Evolutionary conservation across 2,888 invertebrate genomes (phyloP).

Genomic region (Schizaphis graminum): DNA sequence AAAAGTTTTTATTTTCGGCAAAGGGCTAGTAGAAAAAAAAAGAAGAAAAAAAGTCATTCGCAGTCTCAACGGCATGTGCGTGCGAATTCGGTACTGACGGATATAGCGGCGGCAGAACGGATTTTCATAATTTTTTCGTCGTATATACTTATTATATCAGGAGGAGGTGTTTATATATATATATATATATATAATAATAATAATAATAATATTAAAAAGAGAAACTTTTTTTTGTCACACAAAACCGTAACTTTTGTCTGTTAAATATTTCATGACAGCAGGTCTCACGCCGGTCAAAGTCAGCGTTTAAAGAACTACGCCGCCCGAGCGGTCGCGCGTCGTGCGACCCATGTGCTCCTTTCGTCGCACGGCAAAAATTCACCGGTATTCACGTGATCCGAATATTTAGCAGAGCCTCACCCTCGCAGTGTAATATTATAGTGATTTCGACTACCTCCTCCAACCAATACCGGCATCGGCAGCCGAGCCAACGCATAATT

Average conservation of each 20-base stretch:
- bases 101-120: not conserved
- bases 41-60: conserved; percentile 38
- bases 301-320: not conserved
- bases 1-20: conserved; percentile 62
- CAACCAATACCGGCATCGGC: not conserved
- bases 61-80: conserved; percentile 31
- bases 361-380: conserved; percentile 30
- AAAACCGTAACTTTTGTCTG: conserved; percentile 63
- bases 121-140: conserved; percentile 63
- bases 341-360: not conserved
- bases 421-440: not conserved
- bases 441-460: not conserved
- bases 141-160: conserved; percentile 47
- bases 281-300: conserved; percentile 57
- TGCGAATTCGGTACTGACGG: conserved; percentile 44
- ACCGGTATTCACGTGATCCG: conserved; percentile 37
- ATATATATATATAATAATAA: not conserved
- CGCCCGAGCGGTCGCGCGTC: not conserved
- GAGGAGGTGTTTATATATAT: conserved; percentile 52
- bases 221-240: conserved; percentile 46
- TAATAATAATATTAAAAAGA: not conserved
- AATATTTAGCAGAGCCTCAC: not conserved
- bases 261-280: conserved; percentile 65
- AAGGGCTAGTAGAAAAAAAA: not conserved
- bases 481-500: conserved; percentile 10